Percentiles rank a stretch among this genome's conserved stretches.
phyloP scores from a whole-genome alignment of 2,888 invertebrate species.

The Mythimna lalbum region DNA sequence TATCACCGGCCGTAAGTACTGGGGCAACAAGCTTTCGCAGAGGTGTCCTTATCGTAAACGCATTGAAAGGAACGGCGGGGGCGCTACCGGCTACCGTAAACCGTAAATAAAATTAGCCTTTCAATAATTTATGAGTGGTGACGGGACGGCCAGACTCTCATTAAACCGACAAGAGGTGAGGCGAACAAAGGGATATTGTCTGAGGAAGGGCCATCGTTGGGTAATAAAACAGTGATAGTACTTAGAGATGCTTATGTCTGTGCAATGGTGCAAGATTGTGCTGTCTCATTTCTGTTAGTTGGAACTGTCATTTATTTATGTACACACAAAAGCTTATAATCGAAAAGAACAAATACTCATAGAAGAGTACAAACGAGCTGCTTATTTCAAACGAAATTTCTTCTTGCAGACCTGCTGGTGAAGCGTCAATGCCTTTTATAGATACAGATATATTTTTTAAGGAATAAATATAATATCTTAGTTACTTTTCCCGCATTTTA shows the following conservation, averaged over 20 bases:
- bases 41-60: slow-evolving; percentile 53
- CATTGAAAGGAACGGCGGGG: slow-evolving; percentile 34
- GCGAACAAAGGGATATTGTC: slow-evolving; percentile 78
- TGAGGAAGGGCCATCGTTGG: slow-evolving; percentile 62
- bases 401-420: too few relatives aligned
- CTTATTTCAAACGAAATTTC: too few relatives aligned
- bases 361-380: too few relatives aligned
- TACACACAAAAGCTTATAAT: too few relatives aligned
- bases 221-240: slow-evolving; percentile 55
- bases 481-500: too few relatives aligned
- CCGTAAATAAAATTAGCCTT: slow-evolving; percentile 63
- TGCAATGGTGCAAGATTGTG: slow-evolving; percentile 43
- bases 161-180: slow-evolving; percentile 69
- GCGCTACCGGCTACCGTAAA: slow-evolving; percentile 29
- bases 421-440: too few relatives aligned
- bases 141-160: slow-evolving; percentile 66
- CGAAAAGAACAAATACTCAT: too few relatives aligned
- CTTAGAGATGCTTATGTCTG: slow-evolving; percentile 34
- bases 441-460: too few relatives aligned
- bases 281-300: slow-evolving; percentile 19
- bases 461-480: too few relatives aligned
- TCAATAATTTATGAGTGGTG: slow-evolving; percentile 71
- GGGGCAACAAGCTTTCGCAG: slow-evolving; percentile 49
- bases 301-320: neutral
- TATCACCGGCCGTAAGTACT: slow-evolving; percentile 43